Evolutionary conservation across 2,888 invertebrate genomes (phyloP), one percentile per base, ranked within the genome.

Genomic region (Hipparchia sbordonii): DNA sequence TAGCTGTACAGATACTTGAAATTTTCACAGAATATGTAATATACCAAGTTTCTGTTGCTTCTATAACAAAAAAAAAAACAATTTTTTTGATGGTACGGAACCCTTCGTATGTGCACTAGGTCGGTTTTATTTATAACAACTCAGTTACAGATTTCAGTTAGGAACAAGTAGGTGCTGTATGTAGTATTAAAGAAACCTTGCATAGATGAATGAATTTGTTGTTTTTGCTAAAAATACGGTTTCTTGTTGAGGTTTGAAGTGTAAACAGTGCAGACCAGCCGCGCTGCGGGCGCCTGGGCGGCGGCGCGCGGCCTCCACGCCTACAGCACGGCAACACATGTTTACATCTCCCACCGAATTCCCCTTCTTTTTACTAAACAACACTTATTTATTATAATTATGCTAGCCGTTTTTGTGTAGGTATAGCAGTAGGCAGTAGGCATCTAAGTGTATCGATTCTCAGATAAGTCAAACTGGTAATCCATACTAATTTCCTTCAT

Each of bases 301-400:
- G 88, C 85, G 87, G 87, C 83, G 85, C 79, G 81, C 79, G 90
- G 84, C 91, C 91, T 91, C 86, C 83, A 84, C 88, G 87, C 89
- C 90, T 86, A 89, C 89, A 78, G 71, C 78, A 80, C 84, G 84
- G 86, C 86, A 88, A 90, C 90, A 92, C 91, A 89, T 92, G 91
- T 90, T 90, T 88, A 88, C 83, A 82, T 87, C 81, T 83, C 81
- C 82, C 79, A 85, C 80, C 82, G 82, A 83, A 86, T 83, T 75
- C 80, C 83, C 83, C 79, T 81, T 79, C 75, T 82, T 82, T 84
- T 82, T 82, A 84, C 80, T 82, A 79, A 78, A 77, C 75, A 72
- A 78, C 45, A 71, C 56, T 72, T 66, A 74, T 74, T 67, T 67
- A 56, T 39, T 39, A 4, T 39, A 39, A 39, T 39, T 39, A 67